Base-by-base conservation (phyloP, 2,113 vertebrate genomes). In the Guaruba guarouba region DNA sequence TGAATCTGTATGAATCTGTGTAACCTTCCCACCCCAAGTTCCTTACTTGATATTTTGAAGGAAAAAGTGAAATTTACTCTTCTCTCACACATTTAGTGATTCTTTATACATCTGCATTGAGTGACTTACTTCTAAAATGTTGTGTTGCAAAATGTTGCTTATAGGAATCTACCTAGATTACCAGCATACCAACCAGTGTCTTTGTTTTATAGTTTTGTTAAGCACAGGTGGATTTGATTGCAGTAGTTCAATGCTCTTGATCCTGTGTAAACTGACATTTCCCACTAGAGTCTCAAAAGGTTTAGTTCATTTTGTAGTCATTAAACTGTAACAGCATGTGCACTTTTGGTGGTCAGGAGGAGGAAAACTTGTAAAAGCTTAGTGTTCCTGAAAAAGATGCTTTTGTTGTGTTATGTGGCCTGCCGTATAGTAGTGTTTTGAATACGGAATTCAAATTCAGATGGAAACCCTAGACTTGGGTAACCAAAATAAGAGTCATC, bases 11-110 rank as follows among this genome's bases (percentile, higher is more conserved):
- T 54, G 1, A 62, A 31, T 52, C n/a, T 44, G 22, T 18, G 51
- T 64, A 51, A 61, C 8, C 3, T 81, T 61, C 6, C 0, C 4
- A 12, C 2, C 0, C 0, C 15, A 46, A 88, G 44, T n/a, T 61
- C 29, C 11, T 46, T 63, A 59, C 23, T 64, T 69, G 15, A 1
- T 55, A 48, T 44, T 92, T 84, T 73, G 25, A 86, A 86, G 17
- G 35, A 73, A 41, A 59, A 89, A 62, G 44, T 78, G 64, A 70
- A 46, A 39, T 90, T 88, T 77, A 19, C 10, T 88, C 9, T 81
- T 86, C 31, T 79, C 24, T 29, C 19, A 7, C 33, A 44, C 3
- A 13, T 61, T 24, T 33, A 46, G 24, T 33, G 23, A 11, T 88
- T 80, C 48, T 67, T 87, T 2, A 14, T 86, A 8, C 10, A 16